Conservation (phyloP, 2,888 invertebrate species). For the Gastracanthus pulcherrimus region DNA sequence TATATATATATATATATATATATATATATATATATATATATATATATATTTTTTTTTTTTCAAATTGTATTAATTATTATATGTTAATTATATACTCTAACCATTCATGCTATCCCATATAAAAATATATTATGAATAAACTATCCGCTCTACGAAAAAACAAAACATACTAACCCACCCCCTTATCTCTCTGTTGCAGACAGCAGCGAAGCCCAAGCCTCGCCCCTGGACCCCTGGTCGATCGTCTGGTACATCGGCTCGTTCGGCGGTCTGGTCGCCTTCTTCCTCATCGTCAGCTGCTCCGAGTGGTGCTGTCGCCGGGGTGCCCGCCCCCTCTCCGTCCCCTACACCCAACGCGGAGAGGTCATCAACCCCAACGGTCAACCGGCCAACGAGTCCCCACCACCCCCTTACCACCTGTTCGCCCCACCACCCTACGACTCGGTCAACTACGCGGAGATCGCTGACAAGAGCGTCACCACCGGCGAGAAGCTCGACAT, state of each 20-base stretch:
- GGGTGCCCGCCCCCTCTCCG: slow-evolving; percentile 70
- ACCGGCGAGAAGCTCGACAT: slow-evolving; percentile 76
- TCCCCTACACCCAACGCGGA: slow-evolving; percentile 69
- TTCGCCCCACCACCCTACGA: slow-evolving; percentile 81
- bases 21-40: too few relatives aligned
- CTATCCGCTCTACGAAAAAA: too few relatives aligned
- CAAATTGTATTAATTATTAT: too few relatives aligned
- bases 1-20: too few relatives aligned
- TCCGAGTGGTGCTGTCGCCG: slow-evolving; percentile 80
- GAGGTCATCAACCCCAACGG: slow-evolving; percentile 57
- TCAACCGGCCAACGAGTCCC: slow-evolving; percentile 71
- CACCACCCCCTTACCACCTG: slow-evolving; percentile 80
- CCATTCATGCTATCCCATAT: too few relatives aligned
- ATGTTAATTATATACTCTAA: too few relatives aligned
- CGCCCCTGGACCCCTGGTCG: slow-evolving; percentile 79
- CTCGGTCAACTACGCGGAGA: slow-evolving; percentile 77
- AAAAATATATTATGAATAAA: too few relatives aligned
- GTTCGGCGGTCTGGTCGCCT: slow-evolving; percentile 80
- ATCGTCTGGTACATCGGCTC: slow-evolving; percentile 81
- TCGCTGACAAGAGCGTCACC: slow-evolving; percentile 72
- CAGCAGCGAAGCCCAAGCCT: slow-evolving; percentile 66
- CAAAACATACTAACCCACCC: background rate
- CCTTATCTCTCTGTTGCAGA: slow-evolving; percentile 57
- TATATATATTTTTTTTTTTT: too few relatives aligned
- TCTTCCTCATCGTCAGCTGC: slow-evolving; percentile 80